Conservation (phyloP, 2,797 vertebrate genomes). For the Rhinella marina region DNA sequence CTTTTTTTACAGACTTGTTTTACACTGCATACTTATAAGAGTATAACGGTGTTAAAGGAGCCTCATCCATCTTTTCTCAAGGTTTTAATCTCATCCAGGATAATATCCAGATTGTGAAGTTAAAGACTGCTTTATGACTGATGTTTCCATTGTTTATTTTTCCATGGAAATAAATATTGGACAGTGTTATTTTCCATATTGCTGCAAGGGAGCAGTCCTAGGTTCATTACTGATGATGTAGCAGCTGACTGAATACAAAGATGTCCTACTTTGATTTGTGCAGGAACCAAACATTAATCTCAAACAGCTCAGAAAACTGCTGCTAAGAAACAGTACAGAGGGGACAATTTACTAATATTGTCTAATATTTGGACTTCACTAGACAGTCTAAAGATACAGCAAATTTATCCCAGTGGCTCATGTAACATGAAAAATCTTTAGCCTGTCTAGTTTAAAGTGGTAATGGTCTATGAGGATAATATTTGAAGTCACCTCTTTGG, state of each 20-base stretch:
- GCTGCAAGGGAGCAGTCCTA: background rate
- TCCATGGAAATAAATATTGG: slow-evolving; percentile 10
- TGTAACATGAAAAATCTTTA: too few relatives aligned
- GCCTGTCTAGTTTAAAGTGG: too few relatives aligned
- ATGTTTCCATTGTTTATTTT: slow-evolving; percentile 3
- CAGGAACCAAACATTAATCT: background rate
- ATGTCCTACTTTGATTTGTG: background rate
- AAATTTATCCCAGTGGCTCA: too few relatives aligned
- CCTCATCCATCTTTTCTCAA: background rate
- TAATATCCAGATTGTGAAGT: slow-evolving; percentile 30
- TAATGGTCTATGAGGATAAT: too few relatives aligned
- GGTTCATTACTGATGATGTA: background rate
- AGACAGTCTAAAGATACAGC: too few relatives aligned
- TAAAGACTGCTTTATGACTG: slow-evolving; percentile 5
- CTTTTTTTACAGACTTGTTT: too few relatives aligned
- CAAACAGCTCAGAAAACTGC: background rate
- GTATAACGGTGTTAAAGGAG: background rate
- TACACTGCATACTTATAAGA: slow-evolving; percentile 4
- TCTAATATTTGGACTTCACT: too few relatives aligned
- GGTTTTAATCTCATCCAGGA: background rate
- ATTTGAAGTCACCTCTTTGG: too few relatives aligned
- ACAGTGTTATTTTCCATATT: slow-evolving; percentile 4
- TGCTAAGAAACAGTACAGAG: background rate
- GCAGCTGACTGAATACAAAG: background rate
- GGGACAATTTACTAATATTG: too few relatives aligned